phyloP scores from a whole-genome alignment of 2,888 invertebrate species.

The Pachydiplax longipennis region DNA sequence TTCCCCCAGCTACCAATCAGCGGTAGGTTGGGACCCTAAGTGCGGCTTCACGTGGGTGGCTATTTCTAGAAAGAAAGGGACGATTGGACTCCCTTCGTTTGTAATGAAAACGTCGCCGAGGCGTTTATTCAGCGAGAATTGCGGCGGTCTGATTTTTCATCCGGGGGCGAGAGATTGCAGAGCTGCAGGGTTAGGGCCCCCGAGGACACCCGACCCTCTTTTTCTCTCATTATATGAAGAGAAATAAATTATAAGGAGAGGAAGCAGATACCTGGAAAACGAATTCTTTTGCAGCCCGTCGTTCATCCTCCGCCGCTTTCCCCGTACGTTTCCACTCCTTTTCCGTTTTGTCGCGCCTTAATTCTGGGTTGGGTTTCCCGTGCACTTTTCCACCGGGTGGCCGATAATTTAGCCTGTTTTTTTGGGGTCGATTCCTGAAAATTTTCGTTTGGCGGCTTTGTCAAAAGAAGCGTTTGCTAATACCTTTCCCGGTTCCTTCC shows the following conservation, averaged over 20 bases:
- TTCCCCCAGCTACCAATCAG: not conserved
- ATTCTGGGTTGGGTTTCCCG: not conserved
- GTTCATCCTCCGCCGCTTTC: not conserved
- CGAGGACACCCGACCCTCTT: not conserved
- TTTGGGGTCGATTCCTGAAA: no score
- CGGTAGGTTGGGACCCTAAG: not conserved
- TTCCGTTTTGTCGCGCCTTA: not conserved
- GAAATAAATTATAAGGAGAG: not conserved
- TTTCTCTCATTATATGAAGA: not conserved
- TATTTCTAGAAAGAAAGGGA: not conserved
- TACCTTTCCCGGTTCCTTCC: no score
- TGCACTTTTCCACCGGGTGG: no score
- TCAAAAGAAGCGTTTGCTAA: no score
- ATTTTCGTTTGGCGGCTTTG: no score
- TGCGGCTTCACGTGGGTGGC: not conserved
- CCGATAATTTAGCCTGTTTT: no score
- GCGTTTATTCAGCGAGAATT: not conserved
- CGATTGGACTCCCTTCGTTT: not conserved
- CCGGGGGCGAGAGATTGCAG: not conserved
- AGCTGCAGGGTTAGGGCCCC: not conserved
- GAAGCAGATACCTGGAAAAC: not conserved
- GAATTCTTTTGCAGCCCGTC: not conserved
- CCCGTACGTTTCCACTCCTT: not conserved
- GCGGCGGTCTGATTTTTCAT: not conserved
- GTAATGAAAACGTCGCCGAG: constrained; percentile 22